A percentile compares a stretch with the other conserved stretches of the same genome.
These are phyloP conservation scores for Thamnaconus septentrionalis DNA, from an alignment of 2,113 vertebrate genomes.

Conservation along the genomic window DNA sequence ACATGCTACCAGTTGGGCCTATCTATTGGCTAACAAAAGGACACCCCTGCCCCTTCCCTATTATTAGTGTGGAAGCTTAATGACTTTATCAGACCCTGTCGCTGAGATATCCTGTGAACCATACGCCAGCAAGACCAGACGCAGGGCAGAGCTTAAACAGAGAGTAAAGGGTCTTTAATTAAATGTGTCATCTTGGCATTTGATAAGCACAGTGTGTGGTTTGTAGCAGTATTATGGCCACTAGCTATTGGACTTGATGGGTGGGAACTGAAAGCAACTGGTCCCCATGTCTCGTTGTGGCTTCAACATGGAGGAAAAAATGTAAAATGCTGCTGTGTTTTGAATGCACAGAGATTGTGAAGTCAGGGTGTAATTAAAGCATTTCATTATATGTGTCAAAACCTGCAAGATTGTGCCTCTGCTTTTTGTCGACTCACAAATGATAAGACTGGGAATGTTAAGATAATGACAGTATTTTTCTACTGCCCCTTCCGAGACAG, in stretches of 20 bases:
- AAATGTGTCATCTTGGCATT: conserved; percentile 68
- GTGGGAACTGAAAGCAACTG: conserved; percentile 4
- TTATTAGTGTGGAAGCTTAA: conserved; percentile 56
- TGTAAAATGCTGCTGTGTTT: no score
- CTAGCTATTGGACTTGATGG: conserved; percentile 28
- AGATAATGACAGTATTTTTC: no score
- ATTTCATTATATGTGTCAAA: no score
- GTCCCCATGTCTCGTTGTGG: conserved; percentile 1
- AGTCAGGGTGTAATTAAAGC: no score
- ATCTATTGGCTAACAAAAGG: conserved; percentile 50
- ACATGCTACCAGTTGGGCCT: conserved; percentile 26
- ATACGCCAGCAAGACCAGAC: conserved; percentile 39
- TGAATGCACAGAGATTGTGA: no score
- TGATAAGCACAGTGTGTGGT: conserved; percentile 53
- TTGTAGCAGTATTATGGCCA: conserved; percentile 26
- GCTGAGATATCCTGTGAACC: conserved; percentile 40
- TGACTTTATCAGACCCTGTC: conserved; percentile 65
- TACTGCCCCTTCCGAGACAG: no score
- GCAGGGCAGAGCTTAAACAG: conserved; percentile 38
- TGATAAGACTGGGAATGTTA: no score
- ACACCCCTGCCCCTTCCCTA: conserved; percentile 44
- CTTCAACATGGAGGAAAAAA: no score
- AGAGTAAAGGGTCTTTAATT: conserved; percentile 63
- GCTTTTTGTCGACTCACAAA: no score
- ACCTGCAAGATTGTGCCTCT: no score